Conservation (phyloP, 2,888 invertebrate species). For the Andrena dorsata region DNA sequence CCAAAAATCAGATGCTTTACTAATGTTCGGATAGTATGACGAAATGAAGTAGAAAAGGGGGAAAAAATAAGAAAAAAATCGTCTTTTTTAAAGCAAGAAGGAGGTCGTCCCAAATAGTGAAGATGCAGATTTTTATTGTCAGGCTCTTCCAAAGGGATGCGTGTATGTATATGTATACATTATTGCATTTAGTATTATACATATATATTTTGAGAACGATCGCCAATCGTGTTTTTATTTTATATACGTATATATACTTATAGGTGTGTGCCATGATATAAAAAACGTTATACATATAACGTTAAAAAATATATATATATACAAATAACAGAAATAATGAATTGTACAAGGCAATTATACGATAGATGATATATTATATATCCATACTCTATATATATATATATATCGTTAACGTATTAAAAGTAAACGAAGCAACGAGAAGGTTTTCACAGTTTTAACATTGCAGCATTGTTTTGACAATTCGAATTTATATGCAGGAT, state of each 20-base stretch:
- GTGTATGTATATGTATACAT: slow-evolving; percentile 34
- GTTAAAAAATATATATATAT: slow-evolving; percentile 42
- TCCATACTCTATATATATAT: slow-evolving; percentile 39
- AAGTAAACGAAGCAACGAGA: slow-evolving; percentile 33
- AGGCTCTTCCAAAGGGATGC: slow-evolving; percentile 44
- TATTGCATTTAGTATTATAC: slow-evolving; percentile 59
- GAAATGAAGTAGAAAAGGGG: neutral
- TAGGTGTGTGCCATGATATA: slow-evolving; percentile 60
- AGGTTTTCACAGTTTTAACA: slow-evolving; percentile 66
- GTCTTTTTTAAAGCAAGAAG: neutral
- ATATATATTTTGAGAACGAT: slow-evolving; percentile 49
- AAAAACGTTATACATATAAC: slow-evolving; percentile 11
- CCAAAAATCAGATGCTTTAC: slow-evolving; percentile 76
- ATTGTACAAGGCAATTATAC: slow-evolving; percentile 47
- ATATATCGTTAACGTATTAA: slow-evolving; percentile 49
- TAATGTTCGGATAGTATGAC: slow-evolving; percentile 59
- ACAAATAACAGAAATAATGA: slow-evolving; percentile 30
- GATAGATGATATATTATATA: slow-evolving; percentile 52
- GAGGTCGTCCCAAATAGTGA: neutral
- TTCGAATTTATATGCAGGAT: slow-evolving; percentile 54
- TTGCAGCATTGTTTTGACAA: slow-evolving; percentile 47
- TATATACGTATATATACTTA: slow-evolving; percentile 48
- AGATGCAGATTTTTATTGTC: slow-evolving; percentile 23
- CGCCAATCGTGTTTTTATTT: slow-evolving; percentile 61
- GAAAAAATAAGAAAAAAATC: neutral